Conservation (phyloP, 1,140 invertebrate genomes). For the Procambarus clarkii region DNA sequence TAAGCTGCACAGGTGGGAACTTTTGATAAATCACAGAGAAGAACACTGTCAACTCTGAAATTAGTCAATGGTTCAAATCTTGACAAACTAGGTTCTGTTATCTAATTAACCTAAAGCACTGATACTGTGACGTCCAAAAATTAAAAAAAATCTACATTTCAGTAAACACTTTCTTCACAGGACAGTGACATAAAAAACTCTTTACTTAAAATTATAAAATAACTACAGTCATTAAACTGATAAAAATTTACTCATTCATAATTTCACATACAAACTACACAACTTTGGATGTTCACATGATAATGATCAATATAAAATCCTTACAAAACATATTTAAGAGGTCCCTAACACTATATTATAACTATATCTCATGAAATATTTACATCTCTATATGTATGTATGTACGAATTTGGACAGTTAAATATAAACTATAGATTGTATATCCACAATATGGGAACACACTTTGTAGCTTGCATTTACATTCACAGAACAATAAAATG, state of each 20-base stretch:
- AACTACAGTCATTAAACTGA: slow-evolving; percentile 31
- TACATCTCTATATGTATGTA: slow-evolving; percentile 53
- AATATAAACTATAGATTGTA: slow-evolving; percentile 59
- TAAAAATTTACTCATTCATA: slow-evolving; percentile 24
- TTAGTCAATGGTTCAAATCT: neutral
- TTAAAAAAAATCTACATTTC: neutral
- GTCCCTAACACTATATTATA: slow-evolving; percentile 32
- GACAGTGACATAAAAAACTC: slow-evolving; percentile 12
- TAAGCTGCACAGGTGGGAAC: slow-evolving; percentile 49
- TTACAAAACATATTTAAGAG: slow-evolving; percentile 62
- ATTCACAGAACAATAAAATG: slow-evolving; percentile 52
- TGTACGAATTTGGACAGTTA: slow-evolving; percentile 39
- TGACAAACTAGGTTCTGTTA: slow-evolving; percentile 20
- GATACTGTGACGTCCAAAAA: neutral
- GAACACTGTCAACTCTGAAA: neutral
- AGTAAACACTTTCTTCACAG: slow-evolving; percentile 10
- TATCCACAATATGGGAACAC: slow-evolving; percentile 65
- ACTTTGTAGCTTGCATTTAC: slow-evolving; percentile 50
- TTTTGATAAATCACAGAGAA: neutral
- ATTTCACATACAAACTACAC: slow-evolving; percentile 53
- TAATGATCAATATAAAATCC: slow-evolving; percentile 63
- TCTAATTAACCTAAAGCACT: slow-evolving; percentile 30
- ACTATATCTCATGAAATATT: slow-evolving; percentile 40
- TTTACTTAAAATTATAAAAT: slow-evolving; percentile 1
- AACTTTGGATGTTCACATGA: slow-evolving; percentile 43